Evolutionary conservation across 37 sponge, comb jelly and placozoan species (phyloP), one percentile per base, ranked within the genome.

Genomic region (Lycopodina hypogea): DNA sequence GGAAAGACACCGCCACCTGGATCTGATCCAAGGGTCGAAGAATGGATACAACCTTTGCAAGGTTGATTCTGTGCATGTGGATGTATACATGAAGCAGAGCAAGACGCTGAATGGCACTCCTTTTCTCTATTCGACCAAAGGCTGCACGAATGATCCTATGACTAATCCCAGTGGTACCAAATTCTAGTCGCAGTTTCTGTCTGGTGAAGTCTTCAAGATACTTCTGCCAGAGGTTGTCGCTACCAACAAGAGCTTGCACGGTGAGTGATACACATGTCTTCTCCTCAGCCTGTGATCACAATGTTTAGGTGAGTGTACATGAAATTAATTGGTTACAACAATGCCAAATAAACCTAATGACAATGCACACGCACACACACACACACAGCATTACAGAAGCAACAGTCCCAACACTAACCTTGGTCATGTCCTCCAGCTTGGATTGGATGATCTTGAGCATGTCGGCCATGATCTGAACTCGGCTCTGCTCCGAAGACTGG

Each of bases 121-220:
- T 52, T 38, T 78, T 45, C 29, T 72, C 39, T 22, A 72, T 62
- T 15, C 79, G 32, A 1, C 69, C 59, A 81, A 92, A 84, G 36
- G 80, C 64, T 0, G 81, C 48, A 18, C 67, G 40, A 24, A 87
- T 30, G 26, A 92, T 60, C 30, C 72, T 56, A 23, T 69, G 50
- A 3, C 77, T 77, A 6, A 84, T 75, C 15, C 76, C 80, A 1
- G 76, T 57, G 50, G 45, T 48, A 0, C 72, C 57, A 55, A 63
- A 58, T 22, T 74, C 80, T 33, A 91, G 56, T 35, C 59, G 92
- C 19, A 92, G 68, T 41, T 84, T 84, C 11, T 78, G 68, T 51
- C 41, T 56, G 26, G 76, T 84, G 51, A 92, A 92, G 34, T 87
- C 88, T n/a, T 84, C 78, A 15, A 81, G 68, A 62, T 92, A 92